These are phyloP conservation scores for Drosophila infuscata DNA, from an alignment of 2,888 invertebrate species.

Conservation along the genomic window DNA sequence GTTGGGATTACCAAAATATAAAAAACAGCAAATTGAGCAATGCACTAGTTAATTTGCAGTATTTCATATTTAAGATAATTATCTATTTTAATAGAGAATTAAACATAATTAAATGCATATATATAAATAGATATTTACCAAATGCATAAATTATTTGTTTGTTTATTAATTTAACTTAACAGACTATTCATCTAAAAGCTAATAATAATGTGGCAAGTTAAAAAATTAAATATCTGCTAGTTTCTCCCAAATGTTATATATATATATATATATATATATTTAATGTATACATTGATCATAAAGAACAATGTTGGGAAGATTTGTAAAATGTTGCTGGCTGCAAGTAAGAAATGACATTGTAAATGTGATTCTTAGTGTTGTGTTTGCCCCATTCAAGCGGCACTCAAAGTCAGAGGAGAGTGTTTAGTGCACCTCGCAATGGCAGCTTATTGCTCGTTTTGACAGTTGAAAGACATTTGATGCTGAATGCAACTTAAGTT, in stretches of 20 bases:
- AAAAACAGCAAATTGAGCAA: background rate
- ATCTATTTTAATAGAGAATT: background rate
- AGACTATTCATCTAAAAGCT: background rate
- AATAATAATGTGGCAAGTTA: background rate
- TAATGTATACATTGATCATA: background rate
- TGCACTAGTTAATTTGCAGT: background rate
- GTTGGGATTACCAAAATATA: background rate
- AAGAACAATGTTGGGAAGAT: background rate
- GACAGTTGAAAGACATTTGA: conserved; percentile 48
- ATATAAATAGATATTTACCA: no score
- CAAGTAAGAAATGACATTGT: background rate
- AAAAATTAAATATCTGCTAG: background rate
- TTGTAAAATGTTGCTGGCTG: background rate
- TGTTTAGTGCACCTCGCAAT: conserved; percentile 30
- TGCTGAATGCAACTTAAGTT: conserved; percentile 55
- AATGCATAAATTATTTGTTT: no score
- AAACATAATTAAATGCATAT: background rate
- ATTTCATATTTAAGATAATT: background rate
- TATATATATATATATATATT: no score
- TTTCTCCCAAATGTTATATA: background rate
- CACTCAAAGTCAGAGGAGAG: conserved; percentile 9
- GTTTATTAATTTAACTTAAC: no score
- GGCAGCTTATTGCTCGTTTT: conserved; percentile 33
- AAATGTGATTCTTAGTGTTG: background rate
- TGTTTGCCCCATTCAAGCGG: background rate